Conservation (phyloP, 35 echinoderm and acorn worm species). For the Strongylocentrotus purpuratus region DNA sequence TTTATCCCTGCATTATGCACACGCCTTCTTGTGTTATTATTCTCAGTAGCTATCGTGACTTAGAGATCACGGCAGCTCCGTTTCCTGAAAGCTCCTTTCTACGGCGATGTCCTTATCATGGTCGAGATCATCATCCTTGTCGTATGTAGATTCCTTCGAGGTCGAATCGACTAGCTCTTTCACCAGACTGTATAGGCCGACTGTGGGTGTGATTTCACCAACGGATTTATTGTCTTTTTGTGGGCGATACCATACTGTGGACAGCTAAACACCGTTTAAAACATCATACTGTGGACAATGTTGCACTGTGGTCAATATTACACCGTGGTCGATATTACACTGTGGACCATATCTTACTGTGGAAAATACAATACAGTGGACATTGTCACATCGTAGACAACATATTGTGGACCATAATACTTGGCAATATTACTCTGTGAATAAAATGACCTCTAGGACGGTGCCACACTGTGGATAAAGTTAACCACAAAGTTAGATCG, state of each 20-base stretch:
- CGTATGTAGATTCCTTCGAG: background rate
- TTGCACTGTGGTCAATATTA: background rate
- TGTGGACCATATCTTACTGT: background rate
- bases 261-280: background rate
- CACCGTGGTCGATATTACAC: background rate
- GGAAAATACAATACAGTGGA: too few species aligned
- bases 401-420: too few species aligned
- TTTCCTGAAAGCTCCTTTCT: background rate
- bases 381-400: too few species aligned
- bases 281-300: background rate
- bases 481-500: background rate
- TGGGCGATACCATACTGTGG: background rate
- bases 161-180: background rate
- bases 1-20: background rate
- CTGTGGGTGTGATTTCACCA: background rate
- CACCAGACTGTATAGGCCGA: too few species aligned
- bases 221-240: background rate
- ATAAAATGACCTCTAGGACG: background rate
- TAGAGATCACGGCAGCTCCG: background rate
- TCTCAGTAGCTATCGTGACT: background rate
- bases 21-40: background rate
- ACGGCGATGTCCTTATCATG: background rate
- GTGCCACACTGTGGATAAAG: background rate
- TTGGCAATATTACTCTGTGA: background rate
- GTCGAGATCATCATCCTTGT: background rate